Base-by-base conservation (phyloP, 2,888 invertebrate species). In the Noctua pronuba region DNA sequence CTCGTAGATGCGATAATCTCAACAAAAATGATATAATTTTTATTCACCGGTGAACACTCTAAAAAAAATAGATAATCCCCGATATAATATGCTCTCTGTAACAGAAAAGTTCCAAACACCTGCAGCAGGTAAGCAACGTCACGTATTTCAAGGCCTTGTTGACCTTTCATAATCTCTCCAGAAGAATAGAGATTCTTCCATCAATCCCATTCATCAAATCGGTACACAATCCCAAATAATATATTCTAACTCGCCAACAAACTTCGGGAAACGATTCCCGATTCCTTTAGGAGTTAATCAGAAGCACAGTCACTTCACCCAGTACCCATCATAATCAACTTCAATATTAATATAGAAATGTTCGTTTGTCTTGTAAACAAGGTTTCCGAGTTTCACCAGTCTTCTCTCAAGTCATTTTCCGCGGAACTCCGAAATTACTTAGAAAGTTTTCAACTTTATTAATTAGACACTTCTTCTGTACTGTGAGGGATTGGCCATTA, bases 391-490 rank as follows among this genome's bases (percentile, higher is more conserved):
- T 77, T 80, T 67, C 67, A 44, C n/a, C 75, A 71, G 70, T 69
- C 44, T 84, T 69, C 66, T 64, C 7, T 70, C 44, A 80, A 91
- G 87, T 86, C 85, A 89, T 85, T 90, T 88, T 82, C 84, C 73
- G 62, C 73, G 76, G 75, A 91, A 91, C 87, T 93, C 89, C 79
- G 83, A 89, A 92, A 91, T 93, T 91, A 89, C 90, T 91, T 88
- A 77, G 66, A 76, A 91, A 91, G 89, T 92, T 91, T 86, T 88
- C 85, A 89, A 90, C 90, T 89, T 91, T 92, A 92, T 92, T 92
- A 92, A 92, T 91, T 89, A 89, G 83, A 73, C 49, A 68, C 79
- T 79, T 70, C 78, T 80, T 77, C 69, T 79, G 78, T 80, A 85
- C 72, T 74, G 79, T 68, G 44, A 24, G 49, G 44, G 68, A 68